Percentiles rank a stretch among this genome's conserved stretches.
Conservation (phyloP, 2,888 invertebrate genomes). For the Mythimna albipuncta region DNA sequence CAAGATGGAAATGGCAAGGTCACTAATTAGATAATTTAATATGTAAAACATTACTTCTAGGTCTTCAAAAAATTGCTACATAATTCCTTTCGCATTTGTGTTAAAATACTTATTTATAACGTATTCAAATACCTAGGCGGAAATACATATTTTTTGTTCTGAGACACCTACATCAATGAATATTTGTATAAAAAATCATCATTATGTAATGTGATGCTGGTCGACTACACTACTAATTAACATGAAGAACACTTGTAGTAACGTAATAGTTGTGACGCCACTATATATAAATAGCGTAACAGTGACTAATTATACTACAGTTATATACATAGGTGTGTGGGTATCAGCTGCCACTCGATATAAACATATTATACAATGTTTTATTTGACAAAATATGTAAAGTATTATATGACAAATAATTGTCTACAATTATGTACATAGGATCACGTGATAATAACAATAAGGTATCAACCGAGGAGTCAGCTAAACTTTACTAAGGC, state of each 20-base stretch:
- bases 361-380: slow-evolving; percentile 54
- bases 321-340: slow-evolving; percentile 52
- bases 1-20: slow-evolving; percentile 57
- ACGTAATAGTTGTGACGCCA: slow-evolving; percentile 67
- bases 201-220: slow-evolving; percentile 54
- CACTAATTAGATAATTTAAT: slow-evolving; percentile 25
- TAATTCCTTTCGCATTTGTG: slow-evolving; percentile 54
- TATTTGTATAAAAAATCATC: slow-evolving; percentile 63
- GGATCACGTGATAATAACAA: slow-evolving; percentile 54
- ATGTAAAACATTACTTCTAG: slow-evolving; percentile 30
- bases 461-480: slow-evolving; percentile 60
- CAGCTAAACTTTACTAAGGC: slow-evolving; percentile 73
- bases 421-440: slow-evolving; percentile 63
- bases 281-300: slow-evolving; percentile 49
- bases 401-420: slow-evolving; percentile 38
- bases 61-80: slow-evolving; percentile 33
- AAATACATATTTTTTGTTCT: slow-evolving; percentile 59
- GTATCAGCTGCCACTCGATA: slow-evolving; percentile 55
- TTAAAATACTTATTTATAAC: slow-evolving; percentile 50
- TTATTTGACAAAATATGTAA: slow-evolving; percentile 52
- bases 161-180: slow-evolving; percentile 59
- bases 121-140: slow-evolving; percentile 60
- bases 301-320: slow-evolving; percentile 53
- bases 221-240: slow-evolving; percentile 52
- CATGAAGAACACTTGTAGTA: slow-evolving; percentile 70